phyloP scores from a whole-genome alignment of 2,113 vertebrate species.

The Oncorhynchus masou region DNA sequence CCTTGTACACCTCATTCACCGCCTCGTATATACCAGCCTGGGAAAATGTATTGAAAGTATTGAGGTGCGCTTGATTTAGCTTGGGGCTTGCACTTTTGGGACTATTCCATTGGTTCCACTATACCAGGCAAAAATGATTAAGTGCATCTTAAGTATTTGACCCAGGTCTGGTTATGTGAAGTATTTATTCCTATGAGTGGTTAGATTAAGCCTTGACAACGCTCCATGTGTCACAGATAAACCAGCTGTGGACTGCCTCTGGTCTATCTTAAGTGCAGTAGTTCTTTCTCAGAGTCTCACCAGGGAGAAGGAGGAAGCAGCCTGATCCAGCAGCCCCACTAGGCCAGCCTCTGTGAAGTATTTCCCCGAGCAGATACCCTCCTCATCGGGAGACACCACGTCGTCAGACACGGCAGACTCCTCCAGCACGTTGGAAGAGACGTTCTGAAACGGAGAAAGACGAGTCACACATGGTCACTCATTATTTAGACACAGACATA shows the following conservation, averaged over 20 bases:
- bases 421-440: constrained; percentile 97
- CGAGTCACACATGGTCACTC: neutral
- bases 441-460: constrained; percentile 77
- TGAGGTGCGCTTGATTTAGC: too few species aligned
- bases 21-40: constrained; percentile 99
- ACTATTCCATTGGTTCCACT: too few species aligned
- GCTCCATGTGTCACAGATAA: too few species aligned
- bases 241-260: too few species aligned
- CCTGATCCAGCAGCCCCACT: constrained; percentile 96
- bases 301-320: constrained; percentile 95
- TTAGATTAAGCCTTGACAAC: too few species aligned
- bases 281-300: constrained; percentile 61
- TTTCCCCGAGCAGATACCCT: constrained; percentile 98
- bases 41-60: too few species aligned
- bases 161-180: too few species aligned
- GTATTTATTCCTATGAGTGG: too few species aligned
- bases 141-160: too few species aligned
- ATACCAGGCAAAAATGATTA: too few species aligned
- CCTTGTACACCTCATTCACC: constrained; percentile 98
- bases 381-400: constrained; percentile 96
- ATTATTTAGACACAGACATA: neutral
- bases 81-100: too few species aligned
- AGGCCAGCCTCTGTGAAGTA: constrained; percentile 97
- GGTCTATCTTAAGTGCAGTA: too few species aligned
- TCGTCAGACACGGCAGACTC: constrained; percentile 98